These are phyloP conservation scores for Meda fulgida DNA, from an alignment of 2,797 vertebrate genomes.

Conservation along the genomic window DNA sequence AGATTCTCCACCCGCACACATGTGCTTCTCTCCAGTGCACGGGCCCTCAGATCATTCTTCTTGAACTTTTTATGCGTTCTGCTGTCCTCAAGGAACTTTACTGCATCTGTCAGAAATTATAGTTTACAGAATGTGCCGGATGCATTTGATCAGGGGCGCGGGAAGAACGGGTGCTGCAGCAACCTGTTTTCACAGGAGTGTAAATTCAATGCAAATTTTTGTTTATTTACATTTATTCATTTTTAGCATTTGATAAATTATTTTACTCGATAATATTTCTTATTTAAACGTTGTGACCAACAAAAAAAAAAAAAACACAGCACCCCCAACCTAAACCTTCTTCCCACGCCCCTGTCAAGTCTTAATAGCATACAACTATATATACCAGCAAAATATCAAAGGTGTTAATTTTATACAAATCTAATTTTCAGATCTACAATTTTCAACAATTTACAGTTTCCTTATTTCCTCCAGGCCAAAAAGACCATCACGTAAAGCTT, in stretches of 20 bases:
- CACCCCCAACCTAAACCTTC: no score
- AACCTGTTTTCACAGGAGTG: no score
- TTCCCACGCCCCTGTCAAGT: neutral
- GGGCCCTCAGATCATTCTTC: constrained; percentile 63
- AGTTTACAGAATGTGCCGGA: neutral
- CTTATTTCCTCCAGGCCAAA: neutral
- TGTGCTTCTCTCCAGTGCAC: constrained; percentile 73
- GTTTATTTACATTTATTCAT: no score
- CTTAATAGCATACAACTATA: neutral
- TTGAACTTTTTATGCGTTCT: constrained; percentile 52
- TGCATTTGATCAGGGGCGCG: neutral
- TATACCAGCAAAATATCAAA: neutral
- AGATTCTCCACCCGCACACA: constrained; percentile 81
- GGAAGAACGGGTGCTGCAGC: no score
- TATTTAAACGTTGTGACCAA: no score
- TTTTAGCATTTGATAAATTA: no score
- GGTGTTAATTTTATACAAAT: no score
- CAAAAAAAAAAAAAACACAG: no score
- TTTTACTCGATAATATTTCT: no score
- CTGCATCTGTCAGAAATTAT: neutral
- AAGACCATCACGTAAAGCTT: neutral
- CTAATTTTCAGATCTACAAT: no score
- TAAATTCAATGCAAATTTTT: no score
- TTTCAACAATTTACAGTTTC: neutral
- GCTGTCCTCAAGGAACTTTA: neutral